Percentiles rank a stretch among this genome's conserved stretches.
phyloP scores from a whole-genome alignment of 1,140 invertebrate genomes.

The Sycophaga agraensis region DNA sequence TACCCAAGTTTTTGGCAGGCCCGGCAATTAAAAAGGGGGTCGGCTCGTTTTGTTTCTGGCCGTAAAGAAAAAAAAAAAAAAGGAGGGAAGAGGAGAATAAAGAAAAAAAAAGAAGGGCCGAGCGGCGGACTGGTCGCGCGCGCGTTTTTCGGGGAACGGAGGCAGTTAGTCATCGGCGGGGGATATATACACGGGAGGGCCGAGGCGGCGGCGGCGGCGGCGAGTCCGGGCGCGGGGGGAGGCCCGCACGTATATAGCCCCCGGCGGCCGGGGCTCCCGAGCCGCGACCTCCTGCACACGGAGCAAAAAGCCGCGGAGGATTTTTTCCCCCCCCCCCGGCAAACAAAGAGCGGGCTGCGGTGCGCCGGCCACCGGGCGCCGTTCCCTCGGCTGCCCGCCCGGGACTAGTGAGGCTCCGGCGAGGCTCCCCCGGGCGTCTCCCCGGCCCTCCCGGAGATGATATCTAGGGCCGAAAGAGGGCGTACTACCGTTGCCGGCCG shows the following conservation, averaged over 20 bases:
- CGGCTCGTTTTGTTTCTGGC: slow-evolving; percentile 31
- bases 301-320: not conserved
- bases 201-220: not conserved
- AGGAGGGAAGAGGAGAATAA: too few species aligned
- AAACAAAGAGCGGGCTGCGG: slow-evolving; percentile 6
- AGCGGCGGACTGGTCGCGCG: too few species aligned
- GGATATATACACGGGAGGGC: slow-evolving; percentile 2
- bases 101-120: too few species aligned
- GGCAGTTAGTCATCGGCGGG: slow-evolving; percentile 31
- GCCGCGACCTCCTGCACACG: slow-evolving; percentile 28
- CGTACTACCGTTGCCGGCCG: too few species aligned
- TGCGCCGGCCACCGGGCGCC: too few species aligned
- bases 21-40: slow-evolving; percentile 27
- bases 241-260: slow-evolving; percentile 19
- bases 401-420: too few species aligned
- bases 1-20: slow-evolving; percentile 24
- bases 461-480: too few species aligned
- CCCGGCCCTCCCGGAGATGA: too few species aligned
- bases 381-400: too few species aligned
- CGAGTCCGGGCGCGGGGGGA: slow-evolving; percentile 26
- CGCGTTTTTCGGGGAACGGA: slow-evolving; percentile 32
- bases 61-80: too few species aligned
- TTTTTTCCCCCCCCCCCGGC: slow-evolving; percentile 7
- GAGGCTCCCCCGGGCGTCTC: too few species aligned
- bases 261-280: slow-evolving; percentile 24